Evolutionary conservation across 2,797 vertebrate genomes (phyloP), one percentile per base, ranked within the genome.

Genomic region (Bufotes viridis): DNA sequence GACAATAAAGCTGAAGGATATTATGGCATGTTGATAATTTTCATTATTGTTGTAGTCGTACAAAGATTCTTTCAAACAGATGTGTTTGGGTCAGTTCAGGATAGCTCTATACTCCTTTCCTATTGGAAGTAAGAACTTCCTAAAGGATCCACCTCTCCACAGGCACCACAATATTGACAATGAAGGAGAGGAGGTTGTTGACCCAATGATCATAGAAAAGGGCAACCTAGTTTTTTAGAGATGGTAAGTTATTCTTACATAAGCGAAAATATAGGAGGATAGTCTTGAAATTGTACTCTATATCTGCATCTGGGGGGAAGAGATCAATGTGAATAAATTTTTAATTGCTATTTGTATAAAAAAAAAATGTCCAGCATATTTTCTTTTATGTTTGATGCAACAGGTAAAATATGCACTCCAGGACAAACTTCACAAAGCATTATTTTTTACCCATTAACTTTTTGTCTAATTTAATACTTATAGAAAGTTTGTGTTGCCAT

Each of bases 391-490:
- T 12, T n/a, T 2, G 42, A 22, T 81, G 29, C 1, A 60, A 42
- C 22, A 15, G 34, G 12, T 20, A 7, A 29, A 79, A 60, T 3
- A 5, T 75, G 42, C 10, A 51, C 17, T 15, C n/a, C 9, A n/a
- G 14, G 7, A 49, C 11, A 65, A 60, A 24, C 13, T 12, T 78
- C 20, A 34, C 22, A 26, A 15, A 65, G 26, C 57, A 70, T 24
- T 79, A 13, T 51, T 26, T 13, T 86, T 86, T 79, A 22, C 65
- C 7, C 49, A 78, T 22, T 18, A n/a, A 80, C 20, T 70, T 75
- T 90, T 90, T 86, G 22, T 88, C 88, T 92, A 78, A 85, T 91
- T 93, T 92, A 65, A 91, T 90, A 92, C 90, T 91, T 90, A 86
- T 53, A 26, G 89, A 82, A 91, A 91, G 24, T 74, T 85, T 86